These are phyloP conservation scores for Serinus canaria DNA, from an alignment of 2,113 vertebrate genomes.

Conservation along the genomic window DNA sequence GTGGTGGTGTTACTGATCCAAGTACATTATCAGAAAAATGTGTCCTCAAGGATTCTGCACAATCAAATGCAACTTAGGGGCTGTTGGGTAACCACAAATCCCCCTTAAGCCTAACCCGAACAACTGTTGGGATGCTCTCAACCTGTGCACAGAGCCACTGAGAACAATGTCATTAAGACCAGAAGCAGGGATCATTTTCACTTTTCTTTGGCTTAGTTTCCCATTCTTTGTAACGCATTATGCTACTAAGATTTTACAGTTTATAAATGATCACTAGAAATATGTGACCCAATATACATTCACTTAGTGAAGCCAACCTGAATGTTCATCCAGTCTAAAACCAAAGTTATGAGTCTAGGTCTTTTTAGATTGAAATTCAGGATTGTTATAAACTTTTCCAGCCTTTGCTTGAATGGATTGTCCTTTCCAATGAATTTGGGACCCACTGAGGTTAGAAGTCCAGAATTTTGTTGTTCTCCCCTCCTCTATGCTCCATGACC, in stretches of 20 bases:
- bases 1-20: background rate
- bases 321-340: background rate
- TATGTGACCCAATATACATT: background rate
- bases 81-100: background rate
- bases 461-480: background rate
- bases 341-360: background rate
- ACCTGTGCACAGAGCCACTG: background rate
- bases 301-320: background rate
- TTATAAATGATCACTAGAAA: background rate
- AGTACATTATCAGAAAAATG: background rate
- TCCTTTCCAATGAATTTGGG: background rate
- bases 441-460: background rate
- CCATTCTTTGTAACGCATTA: background rate
- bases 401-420: background rate
- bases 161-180: background rate
- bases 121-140: background rate
- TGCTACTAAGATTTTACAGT: background rate
- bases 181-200: background rate
- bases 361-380: background rate
- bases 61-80: background rate
- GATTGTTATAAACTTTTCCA: background rate
- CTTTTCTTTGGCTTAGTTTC: background rate
- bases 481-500: accelerated
- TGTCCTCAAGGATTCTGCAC: background rate
- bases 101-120: background rate